Evolutionary conservation across 2,888 invertebrate species (phyloP).

Genomic region (Volucella bombylans): DNA sequence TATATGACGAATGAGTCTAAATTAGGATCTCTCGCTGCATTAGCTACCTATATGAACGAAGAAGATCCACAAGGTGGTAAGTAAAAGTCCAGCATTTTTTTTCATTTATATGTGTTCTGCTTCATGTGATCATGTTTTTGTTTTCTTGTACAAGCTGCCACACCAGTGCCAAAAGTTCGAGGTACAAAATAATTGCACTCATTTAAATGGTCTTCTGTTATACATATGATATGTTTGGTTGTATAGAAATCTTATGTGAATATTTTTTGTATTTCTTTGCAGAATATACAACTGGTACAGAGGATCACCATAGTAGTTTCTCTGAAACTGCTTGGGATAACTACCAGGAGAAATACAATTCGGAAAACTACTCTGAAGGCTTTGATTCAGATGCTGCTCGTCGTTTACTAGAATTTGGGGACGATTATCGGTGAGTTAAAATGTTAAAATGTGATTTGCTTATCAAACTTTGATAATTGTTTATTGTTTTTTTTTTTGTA

Average conservation of each 20-base stretch:
- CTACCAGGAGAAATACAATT: conserved; percentile 97
- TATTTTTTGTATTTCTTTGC: conserved; percentile 34
- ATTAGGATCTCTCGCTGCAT: conserved; percentile 81
- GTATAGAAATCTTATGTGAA: neutral
- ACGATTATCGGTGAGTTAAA: conserved; percentile 88
- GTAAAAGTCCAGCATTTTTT: conserved; percentile 2
- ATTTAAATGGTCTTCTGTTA: conserved; percentile 42
- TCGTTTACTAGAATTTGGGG: conserved; percentile 92
- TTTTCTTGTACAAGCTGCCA: conserved; percentile 80
- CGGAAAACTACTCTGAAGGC: conserved; percentile 94
- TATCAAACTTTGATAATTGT: neutral
- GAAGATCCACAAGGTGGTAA: conserved; percentile 78
- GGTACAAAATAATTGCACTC: conserved; percentile 76
- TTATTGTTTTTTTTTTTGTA: conserved; percentile 61
- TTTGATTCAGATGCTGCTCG: conserved; percentile 93
- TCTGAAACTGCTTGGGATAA: conserved; percentile 98
- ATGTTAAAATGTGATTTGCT: too few species aligned
- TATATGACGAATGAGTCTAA: conserved; percentile 80
- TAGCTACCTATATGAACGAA: conserved; percentile 80
- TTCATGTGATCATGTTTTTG: conserved; percentile 64
- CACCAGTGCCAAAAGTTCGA: conserved; percentile 80
- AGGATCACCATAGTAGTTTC: conserved; percentile 89
- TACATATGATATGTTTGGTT: neutral
- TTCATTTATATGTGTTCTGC: conserved; percentile 40
- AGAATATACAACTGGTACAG: conserved; percentile 86